Base-by-base conservation (phyloP, 2,888 invertebrate genomes). In the Caenorhabditis imperialis region DNA sequence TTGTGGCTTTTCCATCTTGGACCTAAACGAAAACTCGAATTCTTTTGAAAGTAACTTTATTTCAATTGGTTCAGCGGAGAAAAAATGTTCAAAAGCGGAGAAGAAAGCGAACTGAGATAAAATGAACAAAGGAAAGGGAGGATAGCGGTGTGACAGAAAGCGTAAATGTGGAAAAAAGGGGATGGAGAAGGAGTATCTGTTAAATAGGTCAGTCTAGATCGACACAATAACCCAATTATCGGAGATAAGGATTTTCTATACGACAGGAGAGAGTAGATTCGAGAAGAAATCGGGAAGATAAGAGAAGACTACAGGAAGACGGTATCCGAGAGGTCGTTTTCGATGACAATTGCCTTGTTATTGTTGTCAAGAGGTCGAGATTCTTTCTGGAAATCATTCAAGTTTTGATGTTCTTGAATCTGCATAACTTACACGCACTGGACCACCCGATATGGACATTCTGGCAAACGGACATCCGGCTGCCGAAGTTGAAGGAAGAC, bases 181-280 rank as follows among this genome's bases (percentile, higher is more conserved):
- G 44, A 48, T 20, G 30, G 10, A 27, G 12, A 47, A 27, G 42
- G 14, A 27, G 37, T 50, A 65, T 62, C 50, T 44, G 61, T 54
- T 50, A 65, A 65, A 50, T 65, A 65, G 65, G 73, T 73, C 65
- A 65, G 45, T 61, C 63, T 57, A 58, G 38, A 62, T 57, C 57
- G 71, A 71, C 62, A 71, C 62, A 71, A 70, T 70, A 70, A 70
- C 70, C 70, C 70, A 71, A 71, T 62, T 71, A 57, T 55, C 57
- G 62, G 57, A 72, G 63, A 60, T 65, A 65, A 65, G 62, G 38
- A 58, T 42, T 50, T 22, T 33, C 48, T 65, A 37, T 55, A 65
- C 47, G 30, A 30, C 54, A 42, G 44, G 45, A 42, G 16, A 40
- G 5, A 22, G 27, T n/a, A 30, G 20, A 40, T 14, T n/a, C 40